Base-by-base conservation (phyloP, 2,888 invertebrate species). In the Eueremaeus valkanovi region DNA sequence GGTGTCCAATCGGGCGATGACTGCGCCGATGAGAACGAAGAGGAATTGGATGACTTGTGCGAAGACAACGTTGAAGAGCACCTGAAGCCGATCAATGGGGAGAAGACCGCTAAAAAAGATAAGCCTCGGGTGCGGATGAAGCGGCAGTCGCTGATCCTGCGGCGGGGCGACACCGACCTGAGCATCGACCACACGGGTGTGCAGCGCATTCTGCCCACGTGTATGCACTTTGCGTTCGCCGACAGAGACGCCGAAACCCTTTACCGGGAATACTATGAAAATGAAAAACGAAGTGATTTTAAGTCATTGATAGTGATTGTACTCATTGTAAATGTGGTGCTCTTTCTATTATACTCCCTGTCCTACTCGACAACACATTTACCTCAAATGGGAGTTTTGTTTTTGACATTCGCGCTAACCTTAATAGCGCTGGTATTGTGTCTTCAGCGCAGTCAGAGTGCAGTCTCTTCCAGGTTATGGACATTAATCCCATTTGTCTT, bases 221-320 rank as follows among this genome's bases (percentile, higher is more conserved):
- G 78, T 66, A 77, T 85, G 51, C 84, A 84, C 78, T 83, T 86
- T 73, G 86, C 86, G 63, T 88, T 88, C 82, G 85, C 87, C 45
- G 88, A 88, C 81, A 85, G 87, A 11, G 87, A 89, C 73, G 85
- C 90, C 78, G 90, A 90, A 81, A 87, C 87, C 80, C 85, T 90
- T 6, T 91, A 90, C 82, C 89, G 89, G 79, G 88, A 88, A 78
- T 90, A 90, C 83, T 88, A 89, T 80, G 86, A 88, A 66, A 88
- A 90, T 81, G 90, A 90, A 82, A 88, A 90, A 80, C 86, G 90
- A 70, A 87, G 88, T 68, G 90, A 90, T 42, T 84, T 90, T 61
- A 88, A 88, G 58, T 76, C 78, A 82, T 89, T 89, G 83, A 90
- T 90, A 83, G 85, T 90, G 24, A 83, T 88, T 33, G 75, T 80